Evolutionary conservation across 1,140 invertebrate species (phyloP).

Genomic region (Pseudomyrmex sp.): DNA sequence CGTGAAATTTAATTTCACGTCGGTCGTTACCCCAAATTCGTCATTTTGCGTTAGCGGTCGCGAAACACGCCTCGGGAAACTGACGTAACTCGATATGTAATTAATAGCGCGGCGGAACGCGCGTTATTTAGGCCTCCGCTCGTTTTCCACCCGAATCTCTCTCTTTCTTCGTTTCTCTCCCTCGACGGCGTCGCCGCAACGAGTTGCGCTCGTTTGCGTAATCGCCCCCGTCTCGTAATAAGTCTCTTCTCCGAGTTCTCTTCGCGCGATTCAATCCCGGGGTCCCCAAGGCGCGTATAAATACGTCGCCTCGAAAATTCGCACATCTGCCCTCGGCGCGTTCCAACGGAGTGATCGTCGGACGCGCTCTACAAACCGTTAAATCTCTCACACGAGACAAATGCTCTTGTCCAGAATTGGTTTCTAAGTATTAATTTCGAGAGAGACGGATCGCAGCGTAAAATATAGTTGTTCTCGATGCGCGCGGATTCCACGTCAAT

Average conservation of each 20-base stretch:
- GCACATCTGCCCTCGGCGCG: conserved; percentile 42
- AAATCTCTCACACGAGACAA: conserved; percentile 10
- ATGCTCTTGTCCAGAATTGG: not conserved
- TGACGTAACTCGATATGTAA: conserved; percentile 50
- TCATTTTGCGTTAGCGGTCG: conserved; percentile 23
- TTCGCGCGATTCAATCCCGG: conserved; percentile 44
- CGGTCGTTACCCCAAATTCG: conserved; percentile 13
- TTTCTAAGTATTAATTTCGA: too few species aligned
- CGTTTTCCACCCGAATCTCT: conserved; percentile 55
- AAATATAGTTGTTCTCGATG: not conserved
- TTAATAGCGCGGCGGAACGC: conserved; percentile 49
- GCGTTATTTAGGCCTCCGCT: conserved; percentile 47
- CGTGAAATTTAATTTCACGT: conserved; percentile 9
- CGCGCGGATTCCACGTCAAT: not conserved
- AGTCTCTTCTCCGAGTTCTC: conserved; percentile 36
- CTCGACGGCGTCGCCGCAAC: not conserved
- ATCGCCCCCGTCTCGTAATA: conserved; percentile 47
- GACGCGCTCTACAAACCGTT: not conserved
- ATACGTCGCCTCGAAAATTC: conserved; percentile 59
- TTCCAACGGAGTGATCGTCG: conserved; percentile 36
- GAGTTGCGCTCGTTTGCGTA: conserved; percentile 51
- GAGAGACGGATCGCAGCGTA: not conserved
- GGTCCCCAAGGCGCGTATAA: conserved; percentile 47
- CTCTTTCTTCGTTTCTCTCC: conserved; percentile 20
- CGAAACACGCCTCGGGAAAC: conserved; percentile 42